Conservation (phyloP, 2,797 vertebrate species). For the Catharus ustulatus region DNA sequence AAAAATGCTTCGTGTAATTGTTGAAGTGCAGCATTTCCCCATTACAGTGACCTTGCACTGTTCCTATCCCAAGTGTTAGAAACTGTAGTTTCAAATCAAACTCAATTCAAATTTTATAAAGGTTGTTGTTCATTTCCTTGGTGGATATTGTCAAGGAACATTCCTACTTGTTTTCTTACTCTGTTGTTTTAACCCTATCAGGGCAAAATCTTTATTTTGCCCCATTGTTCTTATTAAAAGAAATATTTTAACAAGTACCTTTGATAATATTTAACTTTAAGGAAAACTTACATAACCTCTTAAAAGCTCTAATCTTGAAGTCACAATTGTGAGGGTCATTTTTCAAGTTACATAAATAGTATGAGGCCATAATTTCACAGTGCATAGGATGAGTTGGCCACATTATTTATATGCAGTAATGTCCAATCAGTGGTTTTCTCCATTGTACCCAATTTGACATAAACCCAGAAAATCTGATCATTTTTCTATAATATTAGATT, state of each 20-base stretch:
- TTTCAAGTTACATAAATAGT: background rate
- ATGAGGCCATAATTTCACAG: background rate
- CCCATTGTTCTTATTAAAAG: background rate
- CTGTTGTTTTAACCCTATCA: background rate
- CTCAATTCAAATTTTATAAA: background rate
- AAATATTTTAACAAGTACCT: background rate
- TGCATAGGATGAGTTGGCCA: background rate
- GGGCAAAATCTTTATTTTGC: background rate
- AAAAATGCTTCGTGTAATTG: background rate
- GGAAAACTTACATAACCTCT: background rate
- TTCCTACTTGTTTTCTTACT: background rate
- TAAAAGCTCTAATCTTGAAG: background rate
- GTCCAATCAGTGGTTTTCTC: background rate
- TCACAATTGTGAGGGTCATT: background rate
- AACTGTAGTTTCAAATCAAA: background rate
- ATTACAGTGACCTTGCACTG: background rate
- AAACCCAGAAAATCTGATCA: background rate
- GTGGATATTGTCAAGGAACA: background rate
- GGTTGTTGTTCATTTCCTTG: background rate
- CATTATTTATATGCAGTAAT: background rate
- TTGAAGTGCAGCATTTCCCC: background rate
- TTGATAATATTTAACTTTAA: background rate
- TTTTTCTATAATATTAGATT: background rate
- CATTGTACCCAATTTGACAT: background rate
- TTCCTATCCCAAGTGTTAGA: background rate